Percentiles rank a stretch among this genome's conserved stretches.
phyloP scores from a whole-genome alignment of 1,140 invertebrate genomes.

The Hypsibius dujardini region DNA sequence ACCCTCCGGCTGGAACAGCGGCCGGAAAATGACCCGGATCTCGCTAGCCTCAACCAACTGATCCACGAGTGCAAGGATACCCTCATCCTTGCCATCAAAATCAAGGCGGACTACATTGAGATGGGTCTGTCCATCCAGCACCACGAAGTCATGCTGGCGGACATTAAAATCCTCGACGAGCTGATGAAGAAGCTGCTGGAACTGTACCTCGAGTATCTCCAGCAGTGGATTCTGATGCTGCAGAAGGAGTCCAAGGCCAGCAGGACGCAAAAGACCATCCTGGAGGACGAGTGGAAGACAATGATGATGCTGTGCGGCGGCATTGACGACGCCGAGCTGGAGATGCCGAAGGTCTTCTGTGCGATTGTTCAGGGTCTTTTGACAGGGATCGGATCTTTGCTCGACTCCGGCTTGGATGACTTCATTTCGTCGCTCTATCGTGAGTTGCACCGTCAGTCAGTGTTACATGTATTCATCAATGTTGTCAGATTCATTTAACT shows the following conservation, averaged over 20 bases:
- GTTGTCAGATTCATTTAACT: too few species aligned
- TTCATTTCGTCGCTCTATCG: constrained; percentile 8
- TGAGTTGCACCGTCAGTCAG: neutral
- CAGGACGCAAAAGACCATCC: constrained; percentile 2
- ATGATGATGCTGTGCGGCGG: constrained; percentile 5
- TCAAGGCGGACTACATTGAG: constrained; percentile 1
- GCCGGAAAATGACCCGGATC: neutral
- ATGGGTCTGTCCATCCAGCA: neutral
- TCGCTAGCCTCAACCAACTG: neutral
- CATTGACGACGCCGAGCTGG: constrained; percentile 15
- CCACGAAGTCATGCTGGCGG: neutral
- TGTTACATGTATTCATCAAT: too few species aligned
- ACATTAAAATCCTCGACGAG: neutral
- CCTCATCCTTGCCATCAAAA: constrained; percentile 6
- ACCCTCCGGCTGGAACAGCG: neutral
- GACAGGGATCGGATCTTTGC: neutral
- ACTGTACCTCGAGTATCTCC: constrained; percentile 9
- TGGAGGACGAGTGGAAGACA: constrained; percentile 15
- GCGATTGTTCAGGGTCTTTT: constrained; percentile 9
- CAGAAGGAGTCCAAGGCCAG: constrained; percentile 5
- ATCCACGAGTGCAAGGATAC: constrained; percentile 17
- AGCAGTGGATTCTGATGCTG: neutral
- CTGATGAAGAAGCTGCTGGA: constrained; percentile 12
- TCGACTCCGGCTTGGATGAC: constrained; percentile 14
- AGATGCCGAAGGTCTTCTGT: neutral